Conservation (phyloP, 2,797 vertebrate species). For the Scleropages formosus region DNA sequence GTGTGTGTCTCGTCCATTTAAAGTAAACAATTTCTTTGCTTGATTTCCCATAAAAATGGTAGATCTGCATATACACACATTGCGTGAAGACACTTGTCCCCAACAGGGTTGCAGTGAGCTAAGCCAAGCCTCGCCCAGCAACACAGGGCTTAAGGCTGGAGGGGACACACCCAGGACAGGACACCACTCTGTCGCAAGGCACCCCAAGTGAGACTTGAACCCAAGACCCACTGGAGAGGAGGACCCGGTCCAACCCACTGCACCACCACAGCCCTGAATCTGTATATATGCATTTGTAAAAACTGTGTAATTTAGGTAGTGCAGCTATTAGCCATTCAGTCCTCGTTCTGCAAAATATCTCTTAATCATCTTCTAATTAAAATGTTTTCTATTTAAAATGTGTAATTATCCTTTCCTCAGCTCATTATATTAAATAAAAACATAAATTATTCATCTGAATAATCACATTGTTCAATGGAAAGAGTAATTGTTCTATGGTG, state of each 20-base stretch:
- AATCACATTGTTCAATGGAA: conserved; percentile 13
- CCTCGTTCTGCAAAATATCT: neutral
- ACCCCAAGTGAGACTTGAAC: no score
- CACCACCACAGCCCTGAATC: no score
- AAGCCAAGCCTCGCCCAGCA: no score
- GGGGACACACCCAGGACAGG: no score
- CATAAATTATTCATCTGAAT: conserved; percentile 28
- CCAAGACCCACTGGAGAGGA: no score
- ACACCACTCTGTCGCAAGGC: no score
- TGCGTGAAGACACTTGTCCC: no score
- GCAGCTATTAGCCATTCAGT: neutral
- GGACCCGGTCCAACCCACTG: no score
- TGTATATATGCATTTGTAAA: neutral
- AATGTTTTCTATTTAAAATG: conserved; percentile 30
- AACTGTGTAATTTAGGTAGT: neutral
- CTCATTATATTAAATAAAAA: conserved; percentile 28
- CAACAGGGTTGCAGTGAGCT: no score
- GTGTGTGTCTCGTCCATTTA: neutral
- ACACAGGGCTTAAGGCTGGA: no score
- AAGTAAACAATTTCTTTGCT: neutral
- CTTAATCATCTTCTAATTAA: conserved; percentile 36
- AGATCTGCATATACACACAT: neutral
- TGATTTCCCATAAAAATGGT: neutral
- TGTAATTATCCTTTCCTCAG: conserved; percentile 30
- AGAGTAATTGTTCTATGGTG: neutral